Conservation (phyloP, 2,797 vertebrate genomes). For the Streptopelia turtur region DNA sequence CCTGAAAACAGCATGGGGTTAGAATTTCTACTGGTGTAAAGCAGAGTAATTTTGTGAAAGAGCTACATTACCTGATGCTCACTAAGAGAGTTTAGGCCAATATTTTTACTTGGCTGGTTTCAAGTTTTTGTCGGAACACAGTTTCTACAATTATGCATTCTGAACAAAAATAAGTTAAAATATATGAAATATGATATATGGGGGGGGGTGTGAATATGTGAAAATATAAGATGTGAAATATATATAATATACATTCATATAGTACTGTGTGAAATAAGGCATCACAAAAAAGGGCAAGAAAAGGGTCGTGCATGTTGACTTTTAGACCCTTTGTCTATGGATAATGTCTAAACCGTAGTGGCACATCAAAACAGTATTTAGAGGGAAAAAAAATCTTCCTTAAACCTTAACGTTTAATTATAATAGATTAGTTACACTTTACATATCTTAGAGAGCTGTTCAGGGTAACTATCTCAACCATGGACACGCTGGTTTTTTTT, state of each 20-base stretch:
- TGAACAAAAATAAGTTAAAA: background rate
- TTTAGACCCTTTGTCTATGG: background rate
- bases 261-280: background rate
- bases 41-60: background rate
- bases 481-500: background rate
- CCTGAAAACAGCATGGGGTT: background rate
- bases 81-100: background rate
- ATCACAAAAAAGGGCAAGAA: background rate
- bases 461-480: background rate
- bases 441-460: background rate
- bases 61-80: background rate
- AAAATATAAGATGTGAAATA: background rate
- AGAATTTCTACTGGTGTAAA: background rate
- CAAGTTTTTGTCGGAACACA: background rate
- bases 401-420: background rate
- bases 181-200: background rate
- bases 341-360: background rate
- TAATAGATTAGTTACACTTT: background rate
- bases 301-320: rapidly evolving
- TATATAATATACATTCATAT: background rate
- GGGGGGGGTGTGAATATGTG: background rate
- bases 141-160: background rate
- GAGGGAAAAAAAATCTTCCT: background rate
- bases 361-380: background rate
- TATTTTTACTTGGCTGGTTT: background rate